Evolutionary conservation across 2,797 vertebrate genomes (phyloP), one percentile per base, ranked within the genome.

Genomic region (Alcedo atthis): DNA sequence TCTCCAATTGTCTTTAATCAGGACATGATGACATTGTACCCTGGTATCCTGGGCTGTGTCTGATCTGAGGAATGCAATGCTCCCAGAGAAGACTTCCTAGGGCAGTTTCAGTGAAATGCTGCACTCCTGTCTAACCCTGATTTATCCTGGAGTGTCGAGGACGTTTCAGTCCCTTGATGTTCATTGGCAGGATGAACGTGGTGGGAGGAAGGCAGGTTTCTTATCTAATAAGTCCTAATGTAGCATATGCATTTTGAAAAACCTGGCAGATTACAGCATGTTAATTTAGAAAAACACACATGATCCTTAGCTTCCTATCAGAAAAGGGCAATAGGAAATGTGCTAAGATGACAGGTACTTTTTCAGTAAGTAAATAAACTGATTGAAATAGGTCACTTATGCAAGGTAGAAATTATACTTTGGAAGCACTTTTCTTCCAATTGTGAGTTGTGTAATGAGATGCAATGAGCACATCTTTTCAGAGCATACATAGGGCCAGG

Each of bases 321-420:
- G 81, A 88, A 69, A 46, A 75, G 55, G 87, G 82, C 67, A 92
- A 79, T 32, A 67, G 42, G 53, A 93, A 91, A 62, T 80, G 57
- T 68, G 66, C n/a, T 95, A 82, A 96, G 64, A 93, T 85, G 93
- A 90, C 93, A 92, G 42, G 64, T 90, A 83, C 64, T 71, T 92
- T 74, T 90, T 82, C 81, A 82, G 61, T 61, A 71, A 85, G 71
- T 82, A 93, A 93, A 93, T 85, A 89, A 95, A 85, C 49, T 89
- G 93, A 84, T 93, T 70, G 87, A 95, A 95, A 80, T 94, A 84
- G 90, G 90, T 87, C 79, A 83, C 64, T 93, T 95, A 92, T 8
- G 69, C 74, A 93, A 93, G 85, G 66, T 67, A 95, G 59, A 77
- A 94, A 78, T 93, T 78, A 73, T 61, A 48, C 46, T 89, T 64